These are phyloP conservation scores for Carcharodon carcharias DNA, from an alignment of 2,797 vertebrate species.

Conservation along the genomic window DNA sequence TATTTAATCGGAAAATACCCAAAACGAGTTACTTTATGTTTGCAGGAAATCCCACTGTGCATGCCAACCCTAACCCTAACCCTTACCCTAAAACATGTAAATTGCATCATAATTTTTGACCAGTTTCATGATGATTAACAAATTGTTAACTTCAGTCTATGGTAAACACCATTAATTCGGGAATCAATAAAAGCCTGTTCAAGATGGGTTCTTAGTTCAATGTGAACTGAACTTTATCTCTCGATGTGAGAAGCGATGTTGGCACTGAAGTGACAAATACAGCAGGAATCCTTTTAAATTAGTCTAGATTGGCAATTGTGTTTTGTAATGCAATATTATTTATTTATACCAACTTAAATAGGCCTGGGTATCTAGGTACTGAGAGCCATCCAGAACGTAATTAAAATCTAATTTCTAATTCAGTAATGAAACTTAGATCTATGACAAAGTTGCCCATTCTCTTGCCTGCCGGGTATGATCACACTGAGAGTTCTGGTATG, in stretches of 20 bases:
- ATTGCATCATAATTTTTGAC: background rate
- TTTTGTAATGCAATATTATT: background rate
- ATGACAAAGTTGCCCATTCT: background rate
- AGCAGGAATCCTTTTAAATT: background rate
- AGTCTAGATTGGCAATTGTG: background rate
- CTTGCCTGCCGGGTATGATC: background rate
- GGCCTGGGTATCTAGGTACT: background rate
- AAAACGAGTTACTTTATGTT: background rate
- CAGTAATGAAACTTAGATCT: background rate
- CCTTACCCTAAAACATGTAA: too few relatives aligned
- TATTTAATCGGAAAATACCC: background rate
- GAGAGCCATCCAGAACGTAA: background rate
- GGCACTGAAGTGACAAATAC: background rate
- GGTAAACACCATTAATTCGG: background rate
- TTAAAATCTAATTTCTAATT: slow-evolving; percentile 12
- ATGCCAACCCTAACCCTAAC: too few relatives aligned
- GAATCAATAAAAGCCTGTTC: background rate
- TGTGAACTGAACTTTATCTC: background rate
- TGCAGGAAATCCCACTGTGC: background rate
- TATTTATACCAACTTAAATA: background rate
- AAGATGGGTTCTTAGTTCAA: slow-evolving; percentile 2
- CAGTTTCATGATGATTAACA: background rate
- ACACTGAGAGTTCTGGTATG: background rate
- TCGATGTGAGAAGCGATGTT: background rate
- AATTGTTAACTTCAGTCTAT: slow-evolving; percentile 11